Evolutionary conservation across 2,888 invertebrate genomes (phyloP), one percentile per base, ranked within the genome.

Genomic region (Heliconius aoede): DNA sequence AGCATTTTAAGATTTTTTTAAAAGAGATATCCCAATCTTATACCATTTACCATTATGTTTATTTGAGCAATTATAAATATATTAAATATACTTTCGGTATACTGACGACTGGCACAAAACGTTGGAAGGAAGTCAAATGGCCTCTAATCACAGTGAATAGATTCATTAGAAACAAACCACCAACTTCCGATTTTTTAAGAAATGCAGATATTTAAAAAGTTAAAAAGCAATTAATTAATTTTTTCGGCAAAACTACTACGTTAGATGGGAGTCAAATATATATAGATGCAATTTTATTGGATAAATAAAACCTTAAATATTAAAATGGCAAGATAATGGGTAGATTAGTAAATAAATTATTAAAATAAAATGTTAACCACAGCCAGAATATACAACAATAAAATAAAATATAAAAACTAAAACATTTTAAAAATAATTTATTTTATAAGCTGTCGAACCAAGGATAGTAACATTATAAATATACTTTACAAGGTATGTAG

Each of bases 61-160:
- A n/a, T 67, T 76, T 32, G 58, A 69, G 68, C 74, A 72, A 72
- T 72, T 67, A 65, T 18, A 65, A 32, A 40, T 5, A 62, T 62
- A 62, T 7, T 7, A 21, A 64, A 32, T 11, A 30, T 24, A 58
- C 7, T 64, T 58, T 74, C 5, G 18, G 28, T 51, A 46, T 60
- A 77, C 58, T 75, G 76, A n/a, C n/a, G n/a, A n/a, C 76, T 78
- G 77, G 77, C 78, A 79, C 77, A 80, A 74, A 69, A 64, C 76
- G 46, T 62, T 76, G 74, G 69, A 62, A 78, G 65, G 68, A 76
- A 78, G 40, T 75, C 74, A 73, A 74, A 77, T 76, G 75, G 76
- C 72, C 51, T 71, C 65, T 74, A 74, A 61, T 77, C 24, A 76
- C 73, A 76, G 64, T 65, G 72, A 36, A 28, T 4, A 32, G 21